These are phyloP conservation scores for Periplaneta americana DNA, from an alignment of 1,140 invertebrate species.

Conservation along the genomic window DNA sequence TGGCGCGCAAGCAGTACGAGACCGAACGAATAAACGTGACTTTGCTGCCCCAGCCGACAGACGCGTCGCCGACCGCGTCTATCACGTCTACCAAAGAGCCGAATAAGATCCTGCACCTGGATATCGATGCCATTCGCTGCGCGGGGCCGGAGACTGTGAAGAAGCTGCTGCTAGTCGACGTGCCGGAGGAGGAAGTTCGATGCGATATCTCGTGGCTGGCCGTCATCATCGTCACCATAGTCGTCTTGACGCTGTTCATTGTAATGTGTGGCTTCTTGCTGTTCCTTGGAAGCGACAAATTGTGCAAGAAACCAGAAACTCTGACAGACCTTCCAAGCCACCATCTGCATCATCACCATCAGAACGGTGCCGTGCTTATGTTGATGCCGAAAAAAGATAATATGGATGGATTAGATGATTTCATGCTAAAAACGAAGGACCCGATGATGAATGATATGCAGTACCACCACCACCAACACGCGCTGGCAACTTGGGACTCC, in stretches of 20 bases:
- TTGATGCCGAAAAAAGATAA: background rate
- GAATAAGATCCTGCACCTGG: background rate
- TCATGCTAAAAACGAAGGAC: background rate
- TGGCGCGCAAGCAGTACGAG: slow-evolving; percentile 37
- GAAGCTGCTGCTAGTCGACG: background rate
- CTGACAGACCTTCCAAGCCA: background rate
- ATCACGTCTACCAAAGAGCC: background rate
- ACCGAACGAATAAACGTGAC: background rate
- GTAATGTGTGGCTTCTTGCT: background rate
- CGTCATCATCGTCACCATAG: slow-evolving; percentile 10
- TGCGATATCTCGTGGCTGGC: slow-evolving; percentile 8
- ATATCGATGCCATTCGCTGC: slow-evolving; percentile 5
- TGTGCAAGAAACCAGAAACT: background rate
- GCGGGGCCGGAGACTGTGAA: background rate
- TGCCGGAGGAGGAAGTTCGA: slow-evolving; percentile 7
- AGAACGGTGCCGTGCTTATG: background rate
- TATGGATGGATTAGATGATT: background rate
- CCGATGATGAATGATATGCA: background rate
- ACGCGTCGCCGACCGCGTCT: background rate
- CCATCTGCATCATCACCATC: background rate
- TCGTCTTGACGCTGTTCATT: background rate
- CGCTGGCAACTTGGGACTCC: background rate
- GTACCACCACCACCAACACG: background rate
- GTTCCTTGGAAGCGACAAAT: background rate
- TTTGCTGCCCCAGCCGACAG: background rate